Conservation (phyloP, 2,113 vertebrate species). For the Pitta sordida region DNA sequence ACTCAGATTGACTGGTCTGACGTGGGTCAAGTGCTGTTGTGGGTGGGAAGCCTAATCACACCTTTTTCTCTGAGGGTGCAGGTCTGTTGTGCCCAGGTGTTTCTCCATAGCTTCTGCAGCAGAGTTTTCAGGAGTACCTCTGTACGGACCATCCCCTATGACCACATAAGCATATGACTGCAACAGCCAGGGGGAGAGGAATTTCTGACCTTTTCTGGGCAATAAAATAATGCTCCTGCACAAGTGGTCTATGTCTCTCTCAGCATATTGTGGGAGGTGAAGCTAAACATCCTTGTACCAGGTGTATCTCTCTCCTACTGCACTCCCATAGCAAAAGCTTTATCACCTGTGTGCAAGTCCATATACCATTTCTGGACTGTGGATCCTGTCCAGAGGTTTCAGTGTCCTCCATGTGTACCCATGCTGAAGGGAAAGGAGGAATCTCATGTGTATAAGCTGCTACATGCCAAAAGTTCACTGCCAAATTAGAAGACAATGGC, state of each 20-base stretch:
- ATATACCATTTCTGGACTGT: background rate
- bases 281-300: background rate
- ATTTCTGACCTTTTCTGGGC: background rate
- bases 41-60: background rate
- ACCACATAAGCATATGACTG: background rate
- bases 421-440: background rate
- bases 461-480: background rate
- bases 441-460: background rate
- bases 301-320: background rate
- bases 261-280: background rate
- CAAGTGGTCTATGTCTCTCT: background rate
- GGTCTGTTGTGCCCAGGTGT: background rate
- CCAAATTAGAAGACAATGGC: background rate
- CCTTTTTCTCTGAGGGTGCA: background rate
- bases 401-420: rapidly evolving
- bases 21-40: background rate
- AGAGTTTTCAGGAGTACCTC: background rate
- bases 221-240: background rate
- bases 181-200: background rate
- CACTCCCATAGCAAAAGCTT: background rate
- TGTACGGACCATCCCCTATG: background rate
- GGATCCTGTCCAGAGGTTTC: background rate
- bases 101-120: background rate
- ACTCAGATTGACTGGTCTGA: background rate
- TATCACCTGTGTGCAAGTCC: background rate